Evolutionary conservation across 2,888 invertebrate genomes (phyloP), one percentile per base, ranked within the genome.

Genomic region (Drosophila aldrichi): DNA sequence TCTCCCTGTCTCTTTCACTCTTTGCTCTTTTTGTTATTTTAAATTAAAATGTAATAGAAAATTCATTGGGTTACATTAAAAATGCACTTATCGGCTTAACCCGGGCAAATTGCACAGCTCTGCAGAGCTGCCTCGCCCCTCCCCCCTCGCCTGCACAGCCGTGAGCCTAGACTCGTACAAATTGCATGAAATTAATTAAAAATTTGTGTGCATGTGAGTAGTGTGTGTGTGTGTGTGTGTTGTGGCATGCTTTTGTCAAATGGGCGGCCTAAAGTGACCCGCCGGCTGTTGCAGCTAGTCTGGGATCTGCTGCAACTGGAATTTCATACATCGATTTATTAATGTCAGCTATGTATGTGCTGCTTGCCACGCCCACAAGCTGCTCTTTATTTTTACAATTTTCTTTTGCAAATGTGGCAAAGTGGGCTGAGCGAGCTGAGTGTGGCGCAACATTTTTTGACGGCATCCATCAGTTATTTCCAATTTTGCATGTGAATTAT

Each of bases 131-230:
- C 36, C 36, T 18, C 18, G 41, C 18, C 22, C 8, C 8, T 7
- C 43, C 34, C 3, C 12, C 14, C 41, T 8, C 36, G 1, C 43
- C 10, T 1, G 12, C n/a, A 40, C 6, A 12, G 34, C 1, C 32
- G 2, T 14, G 18, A 12, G 49, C 59, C 70, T 60, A 59, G 68
- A 61, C 70, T 81, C 77, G 71, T 79, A 89, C 84, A 86, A 86
- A 87, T 86, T 87, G 87, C 89, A 86, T 87, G 87, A 89, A 86
- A 86, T 88, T 86, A 89, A 86, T 86, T 86, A 86, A 86, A 86
- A 89, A 86, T n/a, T n/a, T 86, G 84, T 86, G 79, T 65, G 69
- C 69, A 68, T 71, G 71, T 29, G 61, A 43, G 49, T 32, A 22
- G 22, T 22, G 65, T 55, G 63, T 34, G 74, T 40, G 54, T 41